A percentile compares a stretch with the other conserved stretches of the same genome.
phyloP scores from a whole-genome alignment of 2,113 vertebrate species.

The Cygnus buccinator region DNA sequence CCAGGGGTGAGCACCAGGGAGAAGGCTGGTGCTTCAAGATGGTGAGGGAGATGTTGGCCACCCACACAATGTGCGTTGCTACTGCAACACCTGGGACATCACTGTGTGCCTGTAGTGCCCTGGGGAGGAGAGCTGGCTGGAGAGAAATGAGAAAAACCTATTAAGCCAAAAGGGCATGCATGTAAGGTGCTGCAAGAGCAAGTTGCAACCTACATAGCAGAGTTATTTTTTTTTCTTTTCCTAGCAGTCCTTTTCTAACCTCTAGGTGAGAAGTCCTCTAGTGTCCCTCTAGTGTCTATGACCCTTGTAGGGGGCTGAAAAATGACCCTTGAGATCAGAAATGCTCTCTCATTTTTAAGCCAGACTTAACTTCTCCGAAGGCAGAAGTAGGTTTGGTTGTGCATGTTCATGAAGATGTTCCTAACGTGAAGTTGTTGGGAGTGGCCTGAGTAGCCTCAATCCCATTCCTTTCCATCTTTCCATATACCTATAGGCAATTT shows the following conservation, averaged over 20 bases:
- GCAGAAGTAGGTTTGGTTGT: not conserved
- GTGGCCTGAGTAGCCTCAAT: not conserved
- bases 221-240: not conserved
- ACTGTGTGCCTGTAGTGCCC: not conserved
- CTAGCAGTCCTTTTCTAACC: not conserved
- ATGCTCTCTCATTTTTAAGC: not conserved
- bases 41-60: not conserved
- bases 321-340: too few relatives aligned
- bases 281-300: not conserved
- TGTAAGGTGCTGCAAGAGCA: not conserved
- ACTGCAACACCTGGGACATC: not conserved
- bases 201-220: not conserved
- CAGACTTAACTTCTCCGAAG: not conserved
- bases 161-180: not conserved
- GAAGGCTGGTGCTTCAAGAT: not conserved
- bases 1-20: not conserved
- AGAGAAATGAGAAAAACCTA: not conserved
- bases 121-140: not conserved
- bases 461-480: not conserved
- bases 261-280: not conserved
- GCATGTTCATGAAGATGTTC: not conserved
- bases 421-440: not conserved
- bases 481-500: not conserved
- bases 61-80: rapidly evolving
- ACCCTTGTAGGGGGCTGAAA: not conserved